These are phyloP conservation scores for Miltochrista miniata DNA, from an alignment of 2,888 invertebrate genomes.

Conservation along the genomic window DNA sequence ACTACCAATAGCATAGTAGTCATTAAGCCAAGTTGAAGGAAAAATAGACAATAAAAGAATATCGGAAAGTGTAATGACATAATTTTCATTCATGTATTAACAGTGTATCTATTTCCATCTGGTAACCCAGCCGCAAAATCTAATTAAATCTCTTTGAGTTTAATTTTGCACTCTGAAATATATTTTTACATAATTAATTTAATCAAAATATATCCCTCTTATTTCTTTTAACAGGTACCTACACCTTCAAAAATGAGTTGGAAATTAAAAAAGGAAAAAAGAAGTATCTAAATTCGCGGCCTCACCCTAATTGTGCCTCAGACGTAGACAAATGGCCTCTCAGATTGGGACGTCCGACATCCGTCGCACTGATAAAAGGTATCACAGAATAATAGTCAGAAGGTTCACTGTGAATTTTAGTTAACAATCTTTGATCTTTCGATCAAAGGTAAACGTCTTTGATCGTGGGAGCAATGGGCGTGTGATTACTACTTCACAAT, in stretches of 20 bases:
- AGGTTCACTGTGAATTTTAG: slow-evolving; percentile 6
- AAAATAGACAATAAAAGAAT: too few relatives aligned
- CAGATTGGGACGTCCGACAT: slow-evolving; percentile 24
- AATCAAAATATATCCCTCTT: not conserved
- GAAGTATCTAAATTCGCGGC: slow-evolving; percentile 14
- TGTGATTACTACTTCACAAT: too few relatives aligned
- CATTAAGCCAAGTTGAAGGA: too few relatives aligned
- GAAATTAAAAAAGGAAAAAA: not conserved
- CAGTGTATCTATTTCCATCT: too few relatives aligned
- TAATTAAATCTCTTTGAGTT: too few relatives aligned
- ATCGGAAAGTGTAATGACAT: too few relatives aligned
- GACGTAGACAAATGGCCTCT: slow-evolving; percentile 34
- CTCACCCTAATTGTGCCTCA: slow-evolving; percentile 29
- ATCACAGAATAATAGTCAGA: slow-evolving; percentile 13
- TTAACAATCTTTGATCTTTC: not conserved
- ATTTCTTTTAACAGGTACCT: not conserved
- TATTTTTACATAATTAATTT: not conserved
- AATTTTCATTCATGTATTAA: too few relatives aligned
- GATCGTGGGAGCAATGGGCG: too few relatives aligned
- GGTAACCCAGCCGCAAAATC: too few relatives aligned
- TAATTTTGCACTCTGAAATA: too few relatives aligned
- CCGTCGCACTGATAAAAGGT: slow-evolving; percentile 26
- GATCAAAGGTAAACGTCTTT: not conserved
- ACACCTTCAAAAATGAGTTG: slow-evolving; percentile 3
- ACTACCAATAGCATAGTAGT: too few relatives aligned